Evolutionary conservation across 1,140 invertebrate species (phyloP), one percentile per base, ranked within the genome.

Genomic region (Meteorus sp.): DNA sequence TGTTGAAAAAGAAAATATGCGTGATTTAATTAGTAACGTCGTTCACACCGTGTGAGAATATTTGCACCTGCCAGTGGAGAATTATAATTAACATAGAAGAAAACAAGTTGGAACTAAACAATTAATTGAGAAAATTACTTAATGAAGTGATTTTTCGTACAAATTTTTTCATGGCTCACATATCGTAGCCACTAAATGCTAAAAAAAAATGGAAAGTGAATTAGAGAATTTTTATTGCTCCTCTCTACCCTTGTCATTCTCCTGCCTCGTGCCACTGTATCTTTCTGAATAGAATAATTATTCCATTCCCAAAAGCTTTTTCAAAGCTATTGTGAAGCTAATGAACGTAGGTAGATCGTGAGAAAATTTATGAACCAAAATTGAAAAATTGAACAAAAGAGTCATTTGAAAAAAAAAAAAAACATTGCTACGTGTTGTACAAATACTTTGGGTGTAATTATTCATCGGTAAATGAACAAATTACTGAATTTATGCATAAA

Each of bases 401-500:
- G 27, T 5, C 4, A 29, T 5, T 9, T 29, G 13, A 8, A 48
- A 41, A 51, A 15, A 43, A 51, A 51, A 51, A 47, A 33, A 56
- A 56, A 47, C n/a, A 59, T 35, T 17, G 22, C 19, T 19, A 52
- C 23, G 59, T 60, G 63, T 60, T 71, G 68, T 68, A 69, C 64
- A 66, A 64, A 68, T 65, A n/a, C n/a, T n/a, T 60, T 62, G 50
- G 52, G 58, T 50, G 48, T 57, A 61, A 62, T 51, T 66, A 53
- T 61, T 64, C 45, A 61, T 66, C 63, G 66, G 61, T 60, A 61
- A 62, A 48, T 37, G 53, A 61, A 58, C 65, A 62, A 66, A 50
- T 66, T 37, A 50, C 65, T 65, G 63, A 64, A 62, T 56, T 61
- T 64, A 59, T 61, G n/a, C n/a, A n/a, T n/a, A n/a, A n/a, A n/a